Percentiles rank a stretch among this genome's conserved stretches.
These are phyloP conservation scores for Pangasius larnaudii DNA, from an alignment of 2,797 vertebrate species.

Conservation along the genomic window DNA sequence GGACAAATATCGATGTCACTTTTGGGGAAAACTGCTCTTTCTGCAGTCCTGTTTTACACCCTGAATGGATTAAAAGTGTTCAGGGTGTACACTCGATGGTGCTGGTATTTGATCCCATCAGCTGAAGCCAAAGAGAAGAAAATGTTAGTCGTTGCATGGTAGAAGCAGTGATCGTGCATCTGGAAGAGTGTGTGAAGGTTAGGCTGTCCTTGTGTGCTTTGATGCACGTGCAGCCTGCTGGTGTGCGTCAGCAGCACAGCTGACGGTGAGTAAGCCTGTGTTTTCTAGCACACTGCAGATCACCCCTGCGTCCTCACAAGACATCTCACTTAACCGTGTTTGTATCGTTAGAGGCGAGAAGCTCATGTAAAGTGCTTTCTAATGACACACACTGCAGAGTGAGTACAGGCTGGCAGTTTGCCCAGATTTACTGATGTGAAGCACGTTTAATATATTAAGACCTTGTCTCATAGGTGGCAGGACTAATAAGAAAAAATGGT, in stretches of 20 bases:
- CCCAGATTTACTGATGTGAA: background rate
- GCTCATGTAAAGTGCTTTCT: background rate
- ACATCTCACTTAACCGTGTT: background rate
- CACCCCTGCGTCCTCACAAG: conserved; percentile 26
- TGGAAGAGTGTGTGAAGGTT: conserved; percentile 74
- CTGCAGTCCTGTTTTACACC: background rate
- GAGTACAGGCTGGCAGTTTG: background rate
- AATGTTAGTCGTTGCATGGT: conserved; percentile 30
- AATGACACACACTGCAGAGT: background rate
- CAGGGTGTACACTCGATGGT: no score
- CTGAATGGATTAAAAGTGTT: background rate
- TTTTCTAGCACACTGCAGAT: conserved; percentile 48
- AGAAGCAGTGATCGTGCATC: conserved; percentile 61
- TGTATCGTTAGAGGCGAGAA: background rate
- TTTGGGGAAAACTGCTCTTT: background rate
- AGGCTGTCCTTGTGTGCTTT: conserved; percentile 74
- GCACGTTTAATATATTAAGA: background rate
- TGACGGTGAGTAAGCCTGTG: conserved; percentile 61
- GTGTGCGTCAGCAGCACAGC: conserved; percentile 68
- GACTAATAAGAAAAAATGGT: no score
- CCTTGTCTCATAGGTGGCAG: background rate
- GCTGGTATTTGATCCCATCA: background rate
- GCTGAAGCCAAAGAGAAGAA: background rate
- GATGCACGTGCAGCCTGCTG: conserved; percentile 63
- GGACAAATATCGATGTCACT: background rate